Evolutionary conservation across 1,140 invertebrate species (phyloP), one percentile per base, ranked within the genome.

Genomic region (Teleogryllus occipitalis): DNA sequence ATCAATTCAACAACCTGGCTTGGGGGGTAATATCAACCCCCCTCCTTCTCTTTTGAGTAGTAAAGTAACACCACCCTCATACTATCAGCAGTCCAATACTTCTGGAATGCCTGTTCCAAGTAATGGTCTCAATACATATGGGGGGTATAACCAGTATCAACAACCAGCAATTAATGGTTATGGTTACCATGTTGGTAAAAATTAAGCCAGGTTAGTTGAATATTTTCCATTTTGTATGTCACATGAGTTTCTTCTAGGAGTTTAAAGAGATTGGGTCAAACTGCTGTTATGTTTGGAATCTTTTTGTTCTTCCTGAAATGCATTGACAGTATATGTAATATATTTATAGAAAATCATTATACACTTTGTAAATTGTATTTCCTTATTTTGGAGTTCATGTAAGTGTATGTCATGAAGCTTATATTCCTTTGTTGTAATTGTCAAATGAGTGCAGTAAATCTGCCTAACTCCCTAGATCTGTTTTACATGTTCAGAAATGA

Each of bases 31-130:
- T 18, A 7, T 18, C 18, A 65, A 65, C 7, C 54, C 49, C 49
- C 76, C 76, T 77, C 46, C 76, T 2, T 46, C 74, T 75, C 39
- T 77, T 8, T 48, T 77, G n/a, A 48, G 76, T 18, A 77, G 76
- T 18, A 77, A 77, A 77, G 39, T 77, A 8, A 48, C 76, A 15
- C 76, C 76, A 14, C 76, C 76, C 7, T 39, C 76, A 39, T 77
- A 47, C 18, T 77, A 47, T 47, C 76, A 77, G 46, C 54, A 65
- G 3, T 65, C 54, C 10, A 65, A 65, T 65, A 18, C 18, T 3
- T 18, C 54, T 14, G 54, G 54, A 65, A 65, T 65, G 54, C 18
- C 54, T 14, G 54, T 65, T 65, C 54, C 54, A 14, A 65, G 54
- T 65, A 65, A 65, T 65, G 54, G 54, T 14, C 18, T 65, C 10